phyloP scores from a whole-genome alignment of 2,797 vertebrate species.

The Eulemur coronatus region DNA sequence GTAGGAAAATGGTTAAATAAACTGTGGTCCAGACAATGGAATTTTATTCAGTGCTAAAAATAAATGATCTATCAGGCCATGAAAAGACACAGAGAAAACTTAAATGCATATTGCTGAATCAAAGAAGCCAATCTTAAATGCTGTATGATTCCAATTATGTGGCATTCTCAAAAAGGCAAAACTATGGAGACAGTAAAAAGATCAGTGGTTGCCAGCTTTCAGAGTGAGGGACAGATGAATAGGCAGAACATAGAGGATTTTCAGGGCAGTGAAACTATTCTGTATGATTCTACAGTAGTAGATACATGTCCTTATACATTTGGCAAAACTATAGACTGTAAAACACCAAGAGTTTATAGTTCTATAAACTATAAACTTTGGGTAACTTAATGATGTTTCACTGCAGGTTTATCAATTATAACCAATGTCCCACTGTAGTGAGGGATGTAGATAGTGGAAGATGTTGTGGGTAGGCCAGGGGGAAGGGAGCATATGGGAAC shows the following conservation, averaged over 20 bases:
- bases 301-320: neutral
- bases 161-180: neutral
- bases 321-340: neutral
- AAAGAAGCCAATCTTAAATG: neutral
- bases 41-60: neutral
- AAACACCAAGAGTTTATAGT: neutral
- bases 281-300: neutral
- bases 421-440: neutral
- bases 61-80: neutral
- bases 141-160: neutral
- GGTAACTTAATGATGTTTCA: neutral
- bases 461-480: neutral
- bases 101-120: neutral
- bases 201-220: neutral
- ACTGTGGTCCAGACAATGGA: neutral
- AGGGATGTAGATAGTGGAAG: neutral
- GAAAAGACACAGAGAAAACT: neutral
- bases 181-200: neutral
- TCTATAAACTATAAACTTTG: neutral
- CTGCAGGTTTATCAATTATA: neutral
- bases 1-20: neutral
- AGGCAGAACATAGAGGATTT: neutral
- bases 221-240: neutral
- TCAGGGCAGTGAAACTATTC: neutral
- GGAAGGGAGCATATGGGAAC: neutral